Percentiles rank a stretch among this genome's conserved stretches.
Conservation (phyloP, 2,113 vertebrate genomes). For the Rattus norvegicus region DNA sequence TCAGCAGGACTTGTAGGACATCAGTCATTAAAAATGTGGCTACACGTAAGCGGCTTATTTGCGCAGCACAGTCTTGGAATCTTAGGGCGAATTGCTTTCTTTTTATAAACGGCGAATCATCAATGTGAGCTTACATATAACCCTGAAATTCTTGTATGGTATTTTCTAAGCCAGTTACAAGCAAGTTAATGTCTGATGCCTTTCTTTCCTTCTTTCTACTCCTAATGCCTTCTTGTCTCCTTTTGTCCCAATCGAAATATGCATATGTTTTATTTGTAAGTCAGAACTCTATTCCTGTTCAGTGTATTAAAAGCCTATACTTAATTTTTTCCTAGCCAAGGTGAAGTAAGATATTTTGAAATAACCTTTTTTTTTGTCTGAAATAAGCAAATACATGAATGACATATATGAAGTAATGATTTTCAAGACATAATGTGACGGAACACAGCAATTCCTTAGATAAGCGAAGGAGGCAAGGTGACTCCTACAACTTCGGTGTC, state of each 20-base stretch:
- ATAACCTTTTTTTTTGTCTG: not conserved
- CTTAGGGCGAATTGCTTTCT: not conserved
- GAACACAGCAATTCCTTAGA: not conserved
- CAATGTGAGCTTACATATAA: not conserved
- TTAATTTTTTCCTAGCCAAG: not conserved
- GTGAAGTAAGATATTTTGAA: not conserved
- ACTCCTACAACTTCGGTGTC: fast-evolving
- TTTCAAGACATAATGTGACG: not conserved
- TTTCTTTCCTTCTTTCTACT: slow-evolving; percentile 25
- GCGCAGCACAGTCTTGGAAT: not conserved
- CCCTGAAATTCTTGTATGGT: not conserved
- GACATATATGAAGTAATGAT: not conserved
- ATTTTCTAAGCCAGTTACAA: not conserved
- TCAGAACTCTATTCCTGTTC: not conserved
- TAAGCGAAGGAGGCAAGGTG: not conserved
- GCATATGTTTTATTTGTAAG: not conserved
- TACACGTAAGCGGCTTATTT: not conserved
- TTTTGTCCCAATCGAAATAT: not conserved
- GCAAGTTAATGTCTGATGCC: not conserved
- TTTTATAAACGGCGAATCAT: slow-evolving; percentile 8
- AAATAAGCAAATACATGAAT: slow-evolving; percentile 8
- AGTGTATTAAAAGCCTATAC: not conserved
- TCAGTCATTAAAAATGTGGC: not conserved
- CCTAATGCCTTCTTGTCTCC: not conserved
- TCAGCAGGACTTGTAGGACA: not conserved